Evolutionary conservation across 2,113 vertebrate genomes (phyloP).

Genomic region (Maccullochella peelii): DNA sequence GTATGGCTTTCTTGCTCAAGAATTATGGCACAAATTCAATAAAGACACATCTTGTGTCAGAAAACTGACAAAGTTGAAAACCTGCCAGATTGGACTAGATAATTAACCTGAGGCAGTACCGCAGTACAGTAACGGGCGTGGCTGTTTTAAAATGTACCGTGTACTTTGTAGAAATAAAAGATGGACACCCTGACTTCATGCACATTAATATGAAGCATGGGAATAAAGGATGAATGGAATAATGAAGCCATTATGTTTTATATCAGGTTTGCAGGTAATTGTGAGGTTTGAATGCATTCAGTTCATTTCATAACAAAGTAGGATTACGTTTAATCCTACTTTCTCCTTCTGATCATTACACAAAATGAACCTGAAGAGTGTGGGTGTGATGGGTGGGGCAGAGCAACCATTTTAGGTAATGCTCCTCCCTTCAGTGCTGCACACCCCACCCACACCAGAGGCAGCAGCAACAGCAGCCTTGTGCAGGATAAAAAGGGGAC

Average conservation of each 20-base stretch:
- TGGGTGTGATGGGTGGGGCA: conserved; percentile 23
- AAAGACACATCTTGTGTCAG: neutral
- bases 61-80: conserved; percentile 1
- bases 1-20: conserved; percentile 1
- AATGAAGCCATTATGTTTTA: neutral
- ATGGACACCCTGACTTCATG: neutral
- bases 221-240: neutral
- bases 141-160: neutral
- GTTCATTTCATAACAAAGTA: neutral
- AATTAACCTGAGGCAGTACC: conserved; percentile 27
- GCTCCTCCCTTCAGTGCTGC: conserved; percentile 49
- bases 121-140: conserved; percentile 29
- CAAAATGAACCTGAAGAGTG: conserved; percentile 4
- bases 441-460: conserved; percentile 47
- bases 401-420: conserved; percentile 19
- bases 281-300: neutral
- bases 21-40: conserved; percentile 1
- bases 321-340: neutral
- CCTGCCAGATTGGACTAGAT: conserved; percentile 23
- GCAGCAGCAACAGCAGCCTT: conserved; percentile 19
- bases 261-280: neutral
- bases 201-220: neutral
- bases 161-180: conserved; percentile 1
- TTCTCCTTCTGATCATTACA: neutral
- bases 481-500: conserved; percentile 73